Base-by-base conservation (phyloP, 2,113 vertebrate species). In the Megaceryle torquata region DNA sequence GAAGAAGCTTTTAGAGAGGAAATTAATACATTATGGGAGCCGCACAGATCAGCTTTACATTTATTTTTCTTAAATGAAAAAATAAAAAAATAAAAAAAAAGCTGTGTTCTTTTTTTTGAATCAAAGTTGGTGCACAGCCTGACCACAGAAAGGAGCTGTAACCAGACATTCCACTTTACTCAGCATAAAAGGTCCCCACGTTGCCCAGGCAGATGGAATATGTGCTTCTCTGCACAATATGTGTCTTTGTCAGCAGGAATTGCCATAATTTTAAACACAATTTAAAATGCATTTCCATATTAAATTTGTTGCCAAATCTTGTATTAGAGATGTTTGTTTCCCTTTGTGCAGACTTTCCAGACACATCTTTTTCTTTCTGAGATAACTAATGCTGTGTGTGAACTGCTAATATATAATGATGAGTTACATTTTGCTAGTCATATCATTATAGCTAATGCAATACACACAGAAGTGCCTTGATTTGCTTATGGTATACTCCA, bases 261-360 rank as follows among this genome's bases (percentile, higher is more conserved):
- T 84, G 88, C 24, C 29, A 92, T 71, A 15, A 89, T 85, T 89
- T 89, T 76, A 86, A 93, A 91, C 77, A 63, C 53, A 91, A 88
- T 95, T 96, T 95, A 87, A 96, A 94, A 93, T 90, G 61, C 59
- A 86, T 94, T 96, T 97, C 83, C 71, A 53, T 91, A 82, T 84
- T 82, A 85, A 96, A 86, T 67, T 54, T 61, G 39, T 76, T 96
- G 91, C 68, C 86, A 86, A 68, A 80, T 48, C 15, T 77, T 80
- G 29, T 87, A 65, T 59, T 86, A 61, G 89, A 87, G 65, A 19
- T 86, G 17, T 88, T 94, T 96, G 46, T 81, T 92, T 93, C 85
- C 74, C 74, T 90, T 87, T 54, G 59, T 29, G 19, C 37, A 92
- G 67, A 59, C 46, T 91, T 89, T 70, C 56, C 46, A 80, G 69